phyloP scores from a whole-genome alignment of 2,113 vertebrate species.

The Heliornis fulica region DNA sequence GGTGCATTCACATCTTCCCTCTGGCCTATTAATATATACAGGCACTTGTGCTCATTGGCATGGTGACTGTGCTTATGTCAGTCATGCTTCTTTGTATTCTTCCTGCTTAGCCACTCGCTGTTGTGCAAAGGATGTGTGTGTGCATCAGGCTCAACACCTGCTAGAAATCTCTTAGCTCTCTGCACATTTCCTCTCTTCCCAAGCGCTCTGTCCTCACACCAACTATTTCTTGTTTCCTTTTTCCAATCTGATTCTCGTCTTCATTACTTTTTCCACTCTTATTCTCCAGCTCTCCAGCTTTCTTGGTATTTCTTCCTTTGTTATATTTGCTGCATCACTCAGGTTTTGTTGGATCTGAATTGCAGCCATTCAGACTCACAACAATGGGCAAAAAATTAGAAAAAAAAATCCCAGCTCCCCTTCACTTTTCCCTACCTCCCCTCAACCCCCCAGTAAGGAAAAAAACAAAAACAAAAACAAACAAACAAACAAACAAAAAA shows the following conservation, averaged over 20 bases:
- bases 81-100: slow-evolving; percentile 68
- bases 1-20: slow-evolving; percentile 15
- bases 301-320: background rate
- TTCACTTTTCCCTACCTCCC: background rate
- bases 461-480: no score
- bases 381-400: background rate
- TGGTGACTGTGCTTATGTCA: slow-evolving; percentile 68
- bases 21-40: slow-evolving; percentile 55
- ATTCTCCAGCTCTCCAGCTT: background rate
- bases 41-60: slow-evolving; percentile 65
- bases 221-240: background rate
- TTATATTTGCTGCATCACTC: background rate
- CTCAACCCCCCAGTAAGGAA: background rate
- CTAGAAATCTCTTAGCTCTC: slow-evolving; percentile 37
- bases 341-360: background rate
- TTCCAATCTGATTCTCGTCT: background rate
- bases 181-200: background rate
- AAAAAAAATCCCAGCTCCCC: background rate
- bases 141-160: slow-evolving; percentile 44
- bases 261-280: background rate
- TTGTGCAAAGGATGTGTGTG: slow-evolving; percentile 53
- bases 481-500: no score
- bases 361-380: background rate
- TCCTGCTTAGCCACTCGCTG: slow-evolving; percentile 40
- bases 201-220: background rate